phyloP scores from a whole-genome alignment of 2,888 invertebrate species.

The Criorhina ranunculi region DNA sequence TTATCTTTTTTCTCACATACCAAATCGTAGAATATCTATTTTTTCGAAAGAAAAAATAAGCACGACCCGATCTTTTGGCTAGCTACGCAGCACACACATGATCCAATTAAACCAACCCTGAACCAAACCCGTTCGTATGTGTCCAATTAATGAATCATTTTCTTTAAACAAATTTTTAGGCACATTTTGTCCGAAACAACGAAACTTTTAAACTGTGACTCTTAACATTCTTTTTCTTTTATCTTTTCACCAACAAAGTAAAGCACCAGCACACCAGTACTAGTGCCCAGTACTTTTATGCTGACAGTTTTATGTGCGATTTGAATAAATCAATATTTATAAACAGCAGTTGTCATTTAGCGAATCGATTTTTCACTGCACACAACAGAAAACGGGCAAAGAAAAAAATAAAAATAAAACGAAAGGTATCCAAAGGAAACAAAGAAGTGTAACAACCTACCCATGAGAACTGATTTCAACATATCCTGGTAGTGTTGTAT shows the following conservation, averaged over 20 bases:
- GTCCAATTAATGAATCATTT: slow-evolving; percentile 30
- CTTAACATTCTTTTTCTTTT: slow-evolving; percentile 35
- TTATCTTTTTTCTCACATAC: slow-evolving; percentile 49
- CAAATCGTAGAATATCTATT: slow-evolving; percentile 43
- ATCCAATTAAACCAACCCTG: slow-evolving; percentile 23
- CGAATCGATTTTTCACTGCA: slow-evolving; percentile 78
- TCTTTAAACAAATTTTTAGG: slow-evolving; percentile 11
- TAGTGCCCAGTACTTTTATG: slow-evolving; percentile 8
- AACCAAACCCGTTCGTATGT: not conserved
- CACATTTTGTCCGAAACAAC: slow-evolving; percentile 34
- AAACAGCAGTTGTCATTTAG: slow-evolving; percentile 77
- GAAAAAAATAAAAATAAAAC: slow-evolving; percentile 81
- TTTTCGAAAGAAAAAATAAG: not conserved
- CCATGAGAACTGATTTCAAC: slow-evolving; percentile 79
- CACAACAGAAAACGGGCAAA: slow-evolving; percentile 32
- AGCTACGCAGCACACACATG: slow-evolving; percentile 24
- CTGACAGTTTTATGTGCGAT: slow-evolving; percentile 67
- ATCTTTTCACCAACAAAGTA: slow-evolving; percentile 49
- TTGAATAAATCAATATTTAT: slow-evolving; percentile 79
- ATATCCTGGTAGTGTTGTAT: slow-evolving; percentile 78
- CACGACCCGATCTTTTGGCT: slow-evolving; percentile 12
- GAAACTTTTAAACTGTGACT: slow-evolving; percentile 13
- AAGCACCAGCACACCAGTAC: slow-evolving; percentile 26
- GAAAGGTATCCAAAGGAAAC: slow-evolving; percentile 76
- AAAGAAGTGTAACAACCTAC: slow-evolving; percentile 77